Percentiles rank a stretch among this genome's conserved stretches.
Evolutionary conservation across 2,113 vertebrate genomes (phyloP).

Genomic region (Dromas ardeola): DNA sequence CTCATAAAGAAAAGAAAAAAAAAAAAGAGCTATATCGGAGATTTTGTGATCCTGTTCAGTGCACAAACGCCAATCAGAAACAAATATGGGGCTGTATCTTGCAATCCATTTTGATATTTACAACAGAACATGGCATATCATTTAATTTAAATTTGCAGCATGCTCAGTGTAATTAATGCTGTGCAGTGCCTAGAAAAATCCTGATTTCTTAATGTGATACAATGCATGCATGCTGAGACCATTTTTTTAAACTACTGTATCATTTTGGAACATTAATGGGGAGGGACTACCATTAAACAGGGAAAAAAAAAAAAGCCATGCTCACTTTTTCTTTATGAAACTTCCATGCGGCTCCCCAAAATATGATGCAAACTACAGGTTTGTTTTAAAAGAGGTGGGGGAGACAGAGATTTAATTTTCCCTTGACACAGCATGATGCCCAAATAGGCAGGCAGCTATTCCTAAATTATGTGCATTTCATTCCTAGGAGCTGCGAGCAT

Average conservation of each 20-base stretch:
- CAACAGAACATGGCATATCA: constrained; percentile 48
- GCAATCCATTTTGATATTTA: constrained; percentile 60
- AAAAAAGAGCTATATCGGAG: background rate
- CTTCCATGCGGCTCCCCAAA: constrained; percentile 34
- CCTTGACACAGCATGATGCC: constrained; percentile 53
- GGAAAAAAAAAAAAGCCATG: background rate
- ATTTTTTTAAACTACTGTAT: constrained; percentile 27
- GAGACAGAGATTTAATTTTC: constrained; percentile 55
- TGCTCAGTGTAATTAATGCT: constrained; percentile 67
- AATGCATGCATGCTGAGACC: constrained; percentile 63
- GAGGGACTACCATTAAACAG: constrained; percentile 1
- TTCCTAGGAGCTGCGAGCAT: constrained; percentile 57
- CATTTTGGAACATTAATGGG: constrained; percentile 50
- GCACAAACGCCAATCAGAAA: constrained; percentile 50
- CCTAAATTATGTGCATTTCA: constrained; percentile 67
- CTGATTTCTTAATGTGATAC: constrained; percentile 64
- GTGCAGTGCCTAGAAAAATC: constrained; percentile 68
- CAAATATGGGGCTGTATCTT: constrained; percentile 29
- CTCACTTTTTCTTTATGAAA: constrained; percentile 18
- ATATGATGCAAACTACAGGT: constrained; percentile 47
- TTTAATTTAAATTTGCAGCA: constrained; percentile 68
- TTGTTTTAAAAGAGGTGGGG: constrained; percentile 23
- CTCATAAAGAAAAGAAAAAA: background rate
- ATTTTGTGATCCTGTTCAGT: constrained; percentile 19
- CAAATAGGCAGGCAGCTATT: constrained; percentile 59